Evolutionary conservation across 2,888 invertebrate species (phyloP), one percentile per base, ranked within the genome.

Genomic region (Eristalis arbustorum): DNA sequence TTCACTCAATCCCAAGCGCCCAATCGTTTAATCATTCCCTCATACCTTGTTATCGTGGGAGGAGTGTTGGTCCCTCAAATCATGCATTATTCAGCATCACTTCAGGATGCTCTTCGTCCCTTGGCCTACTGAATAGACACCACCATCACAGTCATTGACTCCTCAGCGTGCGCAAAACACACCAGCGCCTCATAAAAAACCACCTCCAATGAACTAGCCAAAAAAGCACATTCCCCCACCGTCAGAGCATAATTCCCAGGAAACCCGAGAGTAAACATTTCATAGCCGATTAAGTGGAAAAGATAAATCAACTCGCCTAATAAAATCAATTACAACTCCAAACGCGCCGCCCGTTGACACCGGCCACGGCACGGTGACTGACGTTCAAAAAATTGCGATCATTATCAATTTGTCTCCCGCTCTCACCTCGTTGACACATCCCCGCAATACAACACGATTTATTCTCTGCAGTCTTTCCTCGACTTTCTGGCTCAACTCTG

Each of bases 341-440:
- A 62, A 62, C n/a, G 14, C 4, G 42, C 63, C 56, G 56, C 25
- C 61, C 61, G 31, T 31, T 62, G 31, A 62, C 61, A 62, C 18
- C 73, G 56, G 37, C 25, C 3, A 49, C n/a, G 34, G 8, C 31
- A 57, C 57, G 22, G 31, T n/a, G n/a, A 40, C 56, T 49, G 5
- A 69, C 23, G 49, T 49, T 49, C n/a, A 49, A 68, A 62, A 25
- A n/a, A 31, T 14, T 40, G 62, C 77, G 77, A 85, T 85, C 73
- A 66, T 72, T 81, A 81, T 81, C 77, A 85, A 81, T 85, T 81
- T 81, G 77, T 10, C 59, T 8, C 59, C 1, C 11, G 2, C 81
- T 10, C 8, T 31, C 76, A 81, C 68, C 81, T 68, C 49, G 73
- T 81, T 76, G 76, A 77, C 81, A 81, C 76, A 76, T 81, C 76